phyloP scores from a whole-genome alignment of 2,888 invertebrate species.

The Globia sparganii region DNA sequence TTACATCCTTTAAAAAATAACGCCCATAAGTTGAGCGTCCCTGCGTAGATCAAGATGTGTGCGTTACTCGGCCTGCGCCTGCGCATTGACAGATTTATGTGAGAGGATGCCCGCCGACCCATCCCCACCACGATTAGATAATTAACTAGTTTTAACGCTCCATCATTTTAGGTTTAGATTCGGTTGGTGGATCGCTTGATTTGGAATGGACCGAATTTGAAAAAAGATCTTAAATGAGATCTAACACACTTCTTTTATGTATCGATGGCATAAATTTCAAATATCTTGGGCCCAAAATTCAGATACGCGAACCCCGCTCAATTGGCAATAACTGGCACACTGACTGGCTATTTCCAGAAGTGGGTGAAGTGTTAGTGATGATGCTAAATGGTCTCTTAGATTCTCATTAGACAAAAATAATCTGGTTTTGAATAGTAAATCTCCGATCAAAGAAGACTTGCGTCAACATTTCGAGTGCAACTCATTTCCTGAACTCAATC shows the following conservation, averaged over 20 bases:
- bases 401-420: not conserved
- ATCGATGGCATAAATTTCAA: not conserved
- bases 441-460: not conserved
- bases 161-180: constrained; percentile 47
- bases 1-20: constrained; percentile 47
- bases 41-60: constrained; percentile 85
- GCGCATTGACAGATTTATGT: constrained; percentile 87
- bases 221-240: not conserved
- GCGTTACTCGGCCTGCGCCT: constrained; percentile 80
- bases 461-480: not conserved
- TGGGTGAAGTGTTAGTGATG: not conserved
- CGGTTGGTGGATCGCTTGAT: constrained; percentile 9
- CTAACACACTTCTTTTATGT: not conserved
- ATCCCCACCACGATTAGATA: constrained; percentile 79
- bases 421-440: not conserved
- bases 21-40: constrained; percentile 34
- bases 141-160: constrained; percentile 79
- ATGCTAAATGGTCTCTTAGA: not conserved
- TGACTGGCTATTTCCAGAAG: not conserved
- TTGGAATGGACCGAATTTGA: not conserved
- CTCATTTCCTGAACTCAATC: not conserved
- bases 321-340: not conserved
- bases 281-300: not conserved
- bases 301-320: not conserved
- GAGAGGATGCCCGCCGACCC: constrained; percentile 74